Evolutionary conservation across 2,888 invertebrate genomes (phyloP).

Genomic region (Volucella zonaria): DNA sequence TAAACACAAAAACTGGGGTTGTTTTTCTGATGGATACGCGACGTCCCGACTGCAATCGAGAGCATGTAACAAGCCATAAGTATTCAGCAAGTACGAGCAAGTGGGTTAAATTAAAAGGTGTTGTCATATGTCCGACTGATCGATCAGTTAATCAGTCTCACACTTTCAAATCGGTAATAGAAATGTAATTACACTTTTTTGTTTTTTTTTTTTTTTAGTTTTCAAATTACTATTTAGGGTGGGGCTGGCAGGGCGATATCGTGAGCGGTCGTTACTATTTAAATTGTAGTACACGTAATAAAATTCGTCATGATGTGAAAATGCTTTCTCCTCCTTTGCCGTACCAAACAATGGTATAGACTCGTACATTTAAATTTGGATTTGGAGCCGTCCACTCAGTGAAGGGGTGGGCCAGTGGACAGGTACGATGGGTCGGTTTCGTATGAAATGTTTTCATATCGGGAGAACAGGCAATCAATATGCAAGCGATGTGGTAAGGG

Average conservation of each 20-base stretch:
- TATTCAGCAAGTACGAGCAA: conserved; percentile 54
- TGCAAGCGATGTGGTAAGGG: conserved; percentile 35
- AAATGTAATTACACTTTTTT: conserved; percentile 33
- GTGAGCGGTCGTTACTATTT: conserved; percentile 25
- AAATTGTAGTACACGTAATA: conserved; percentile 39
- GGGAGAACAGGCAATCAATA: conserved; percentile 25
- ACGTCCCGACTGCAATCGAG: conserved; percentile 50
- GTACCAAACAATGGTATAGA: conserved; percentile 4
- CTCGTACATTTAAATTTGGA: conserved; percentile 35
- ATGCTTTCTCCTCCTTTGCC: conserved; percentile 55
- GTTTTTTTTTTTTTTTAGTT: not conserved
- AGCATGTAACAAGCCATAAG: conserved; percentile 65
- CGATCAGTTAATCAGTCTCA: too few relatives aligned
- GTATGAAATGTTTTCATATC: conserved; percentile 33
- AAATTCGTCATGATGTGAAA: conserved; percentile 39
- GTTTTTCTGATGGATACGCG: conserved; percentile 37
- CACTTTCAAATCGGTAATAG: conserved; percentile 23
- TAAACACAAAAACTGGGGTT: conserved; percentile 59
- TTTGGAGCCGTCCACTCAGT: not conserved
- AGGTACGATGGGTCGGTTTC: not conserved
- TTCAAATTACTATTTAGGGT: conserved; percentile 13
- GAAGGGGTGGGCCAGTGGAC: not conserved
- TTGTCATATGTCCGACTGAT: conserved; percentile 44
- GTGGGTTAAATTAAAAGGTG: conserved; percentile 34
- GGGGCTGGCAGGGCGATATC: not conserved